Percentiles rank a stretch among this genome's conserved stretches.
phyloP scores from a whole-genome alignment of 1,140 invertebrate genomes.

The Leptestheria dahalacensis region DNA sequence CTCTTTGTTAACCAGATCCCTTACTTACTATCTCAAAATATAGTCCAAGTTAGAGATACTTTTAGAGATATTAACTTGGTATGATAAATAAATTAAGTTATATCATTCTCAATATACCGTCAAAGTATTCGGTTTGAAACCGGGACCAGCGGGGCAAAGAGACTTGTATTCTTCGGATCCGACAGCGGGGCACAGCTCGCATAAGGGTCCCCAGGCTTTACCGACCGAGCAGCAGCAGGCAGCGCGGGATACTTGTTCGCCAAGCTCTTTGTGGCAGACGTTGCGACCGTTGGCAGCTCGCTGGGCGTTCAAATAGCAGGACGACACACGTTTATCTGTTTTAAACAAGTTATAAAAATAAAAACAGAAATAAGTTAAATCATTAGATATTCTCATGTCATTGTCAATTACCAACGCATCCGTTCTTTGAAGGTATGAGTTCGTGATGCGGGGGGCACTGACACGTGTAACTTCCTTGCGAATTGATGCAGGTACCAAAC shows the following conservation, averaged over 20 bases:
- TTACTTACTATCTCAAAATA: not conserved
- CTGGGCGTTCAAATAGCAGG: conserved; percentile 52
- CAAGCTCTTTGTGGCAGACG: conserved; percentile 39
- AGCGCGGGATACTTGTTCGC: conserved; percentile 47
- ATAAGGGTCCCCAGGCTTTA: conserved; percentile 64
- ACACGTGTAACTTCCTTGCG: conserved; percentile 39
- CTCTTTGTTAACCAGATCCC: not conserved
- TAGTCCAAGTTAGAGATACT: not conserved
- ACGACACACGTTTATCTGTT: conserved; percentile 61
- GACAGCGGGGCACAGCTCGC: conserved; percentile 57
- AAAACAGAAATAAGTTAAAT: not conserved
- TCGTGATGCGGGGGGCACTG: conserved; percentile 32
- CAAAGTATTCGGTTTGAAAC: conserved; percentile 62
- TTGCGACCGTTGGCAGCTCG: conserved; percentile 26
- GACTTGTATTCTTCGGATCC: conserved; percentile 54
- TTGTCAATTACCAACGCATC: conserved; percentile 48
- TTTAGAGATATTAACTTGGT: too few relatives aligned
- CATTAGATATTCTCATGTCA: too few relatives aligned
- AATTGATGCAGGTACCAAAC: conserved; percentile 41
- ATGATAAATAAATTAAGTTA: not conserved
- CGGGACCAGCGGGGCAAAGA: conserved; percentile 66
- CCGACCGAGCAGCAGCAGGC: conserved; percentile 77
- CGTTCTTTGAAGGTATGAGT: conserved; percentile 40
- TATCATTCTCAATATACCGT: conserved; percentile 40
- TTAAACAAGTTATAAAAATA: conserved; percentile 15